Conservation (phyloP, 2,888 invertebrate species). For the Agrenia bidenticulata region DNA sequence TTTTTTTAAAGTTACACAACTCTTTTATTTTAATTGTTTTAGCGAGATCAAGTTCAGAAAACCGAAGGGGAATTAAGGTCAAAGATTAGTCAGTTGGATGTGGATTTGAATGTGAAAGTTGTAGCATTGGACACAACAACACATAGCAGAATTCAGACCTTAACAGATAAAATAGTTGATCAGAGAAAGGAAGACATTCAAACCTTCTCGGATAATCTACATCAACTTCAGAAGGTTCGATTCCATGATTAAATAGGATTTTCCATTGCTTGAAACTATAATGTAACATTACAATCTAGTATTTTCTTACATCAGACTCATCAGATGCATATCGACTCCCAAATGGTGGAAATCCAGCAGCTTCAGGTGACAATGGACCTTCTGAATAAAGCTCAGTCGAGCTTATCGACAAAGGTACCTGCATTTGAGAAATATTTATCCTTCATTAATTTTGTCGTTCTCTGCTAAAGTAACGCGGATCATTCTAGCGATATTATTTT, state of each 20-base stretch:
- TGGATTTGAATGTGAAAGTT: constrained; percentile 42
- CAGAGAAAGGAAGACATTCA: constrained; percentile 44
- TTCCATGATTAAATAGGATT: neutral
- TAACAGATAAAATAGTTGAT: constrained; percentile 35
- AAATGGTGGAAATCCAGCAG: constrained; percentile 36
- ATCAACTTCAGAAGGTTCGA: constrained; percentile 40
- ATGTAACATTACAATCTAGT: neutral
- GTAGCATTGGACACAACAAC: constrained; percentile 33
- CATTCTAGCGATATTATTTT: neutral
- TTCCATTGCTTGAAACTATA: neutral
- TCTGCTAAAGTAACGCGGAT: too few relatives aligned
- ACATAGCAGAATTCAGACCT: constrained; percentile 28
- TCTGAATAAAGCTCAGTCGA: constrained; percentile 38
- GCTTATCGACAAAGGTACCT: constrained; percentile 40
- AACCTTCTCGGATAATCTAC: constrained; percentile 44
- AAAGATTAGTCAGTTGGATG: constrained; percentile 36
- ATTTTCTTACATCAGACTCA: constrained; percentile 26
- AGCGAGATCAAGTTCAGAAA: constrained; percentile 34
- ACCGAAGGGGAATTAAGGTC: constrained; percentile 31
- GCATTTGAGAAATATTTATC: too few relatives aligned
- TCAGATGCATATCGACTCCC: constrained; percentile 41
- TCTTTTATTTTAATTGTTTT: neutral
- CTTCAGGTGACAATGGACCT: constrained; percentile 36
- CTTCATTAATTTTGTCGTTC: too few relatives aligned
- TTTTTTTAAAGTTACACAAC: neutral